phyloP scores from a whole-genome alignment of 2,888 invertebrate genomes.

The Drosophila melanocephala region DNA sequence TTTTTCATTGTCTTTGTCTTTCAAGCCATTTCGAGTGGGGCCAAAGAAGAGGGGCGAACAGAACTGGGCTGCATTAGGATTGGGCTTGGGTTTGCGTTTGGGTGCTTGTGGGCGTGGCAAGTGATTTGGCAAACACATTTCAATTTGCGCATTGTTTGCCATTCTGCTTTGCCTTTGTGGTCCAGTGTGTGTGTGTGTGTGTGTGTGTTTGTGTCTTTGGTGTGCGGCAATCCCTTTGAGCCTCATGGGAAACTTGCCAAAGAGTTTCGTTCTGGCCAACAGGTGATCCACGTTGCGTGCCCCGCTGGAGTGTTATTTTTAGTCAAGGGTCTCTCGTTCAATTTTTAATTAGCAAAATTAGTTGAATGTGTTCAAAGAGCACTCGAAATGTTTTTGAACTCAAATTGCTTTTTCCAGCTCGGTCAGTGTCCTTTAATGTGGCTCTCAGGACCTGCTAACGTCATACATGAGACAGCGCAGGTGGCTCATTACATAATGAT shows the following conservation, averaged over 20 bases:
- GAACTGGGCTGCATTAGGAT: background rate
- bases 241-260: conserved; percentile 75
- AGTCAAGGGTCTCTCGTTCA: conserved; percentile 74
- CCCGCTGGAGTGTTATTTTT: conserved; percentile 57
- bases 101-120: conserved; percentile 47
- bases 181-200: conserved; percentile 17
- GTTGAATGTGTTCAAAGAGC: conserved; percentile 32
- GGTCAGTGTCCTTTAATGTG: conserved; percentile 47
- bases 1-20: conserved; percentile 44
- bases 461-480: conserved; percentile 15
- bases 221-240: conserved; percentile 54
- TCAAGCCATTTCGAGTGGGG: background rate
- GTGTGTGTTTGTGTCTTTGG: background rate
- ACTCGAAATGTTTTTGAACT: conserved; percentile 28
- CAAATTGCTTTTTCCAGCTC: conserved; percentile 9
- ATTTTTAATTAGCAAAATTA: conserved; percentile 80
- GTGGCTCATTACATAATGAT: conserved; percentile 23
- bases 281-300: conserved; percentile 69
- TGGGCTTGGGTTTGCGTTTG: background rate
- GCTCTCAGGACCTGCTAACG: conserved; percentile 45
- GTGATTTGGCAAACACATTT: conserved; percentile 69
- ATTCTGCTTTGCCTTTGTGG: conserved; percentile 45
- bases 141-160: conserved; percentile 71
- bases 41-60: background rate
- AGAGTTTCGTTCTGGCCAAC: conserved; percentile 68